These are phyloP conservation scores for Pristionchus japonicus DNA, from an alignment of 2,888 invertebrate species.

Conservation along the genomic window DNA sequence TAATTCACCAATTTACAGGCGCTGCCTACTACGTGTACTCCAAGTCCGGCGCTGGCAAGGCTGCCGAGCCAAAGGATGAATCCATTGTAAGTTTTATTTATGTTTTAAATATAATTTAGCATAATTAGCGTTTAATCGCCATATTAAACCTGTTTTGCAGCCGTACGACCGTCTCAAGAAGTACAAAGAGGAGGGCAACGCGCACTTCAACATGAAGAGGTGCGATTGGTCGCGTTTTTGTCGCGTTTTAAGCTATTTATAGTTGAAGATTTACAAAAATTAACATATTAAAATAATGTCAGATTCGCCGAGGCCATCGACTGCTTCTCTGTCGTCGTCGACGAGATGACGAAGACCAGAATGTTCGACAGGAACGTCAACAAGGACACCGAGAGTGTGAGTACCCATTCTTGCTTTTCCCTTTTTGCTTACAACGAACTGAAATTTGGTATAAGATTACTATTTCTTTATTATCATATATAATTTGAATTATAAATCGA, in stretches of 20 bases:
- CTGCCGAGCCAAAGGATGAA: background rate
- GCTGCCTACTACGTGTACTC: conserved; percentile 34
- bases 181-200: conserved; percentile 28
- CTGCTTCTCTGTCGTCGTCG: background rate
- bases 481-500: background rate
- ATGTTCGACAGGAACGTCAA: background rate
- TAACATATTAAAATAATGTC: background rate
- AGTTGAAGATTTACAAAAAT: background rate
- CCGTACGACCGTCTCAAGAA: background rate
- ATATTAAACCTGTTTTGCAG: background rate
- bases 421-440: no score
- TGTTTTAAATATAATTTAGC: no score
- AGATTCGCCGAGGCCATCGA: conserved; percentile 36
- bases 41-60: background rate
- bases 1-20: background rate
- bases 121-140: background rate
- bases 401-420: no score
- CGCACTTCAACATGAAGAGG: conserved; percentile 34
- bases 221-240: background rate
- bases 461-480: background rate
- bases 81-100: background rate
- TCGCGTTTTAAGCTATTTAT: background rate
- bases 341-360: background rate
- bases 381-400: background rate
- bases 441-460: background rate